Conservation (phyloP, 2,888 invertebrate genomes). For the Imbricaverruca yamaguchii region DNA sequence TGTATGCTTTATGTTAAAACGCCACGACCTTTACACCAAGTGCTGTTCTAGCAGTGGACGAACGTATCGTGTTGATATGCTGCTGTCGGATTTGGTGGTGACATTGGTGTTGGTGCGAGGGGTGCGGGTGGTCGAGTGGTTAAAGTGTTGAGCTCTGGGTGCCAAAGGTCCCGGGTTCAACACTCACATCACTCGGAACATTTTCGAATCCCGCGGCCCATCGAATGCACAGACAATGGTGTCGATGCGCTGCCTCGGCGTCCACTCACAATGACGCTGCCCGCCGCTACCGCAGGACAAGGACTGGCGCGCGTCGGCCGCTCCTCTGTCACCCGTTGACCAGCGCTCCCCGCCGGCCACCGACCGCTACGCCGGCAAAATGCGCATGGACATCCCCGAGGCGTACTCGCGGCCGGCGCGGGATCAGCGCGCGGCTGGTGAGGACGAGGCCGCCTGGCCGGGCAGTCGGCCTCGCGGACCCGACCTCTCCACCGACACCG, state of each 20-base stretch:
- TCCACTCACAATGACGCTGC: background rate
- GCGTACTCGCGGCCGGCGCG: background rate
- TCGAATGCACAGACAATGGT: background rate
- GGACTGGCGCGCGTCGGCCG: background rate
- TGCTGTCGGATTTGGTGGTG: no score
- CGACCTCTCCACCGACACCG: no score
- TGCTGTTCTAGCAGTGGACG: no score
- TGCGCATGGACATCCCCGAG: slow-evolving; percentile 1
- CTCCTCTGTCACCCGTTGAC: background rate
- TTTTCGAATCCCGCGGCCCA: no score
- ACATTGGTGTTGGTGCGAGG: no score
- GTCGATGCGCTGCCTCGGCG: background rate
- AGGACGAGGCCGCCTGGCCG: background rate
- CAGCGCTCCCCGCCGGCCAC: background rate
- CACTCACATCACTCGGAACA: no score
- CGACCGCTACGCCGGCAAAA: background rate
- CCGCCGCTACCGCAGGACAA: background rate
- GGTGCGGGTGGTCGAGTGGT: background rate
- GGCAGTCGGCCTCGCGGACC: background rate
- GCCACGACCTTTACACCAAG: no score
- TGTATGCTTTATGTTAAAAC: no score
- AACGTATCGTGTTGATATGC: no score
- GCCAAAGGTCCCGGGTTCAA: no score
- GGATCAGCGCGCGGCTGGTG: background rate
- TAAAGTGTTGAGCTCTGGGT: background rate